Base-by-base conservation (phyloP, 37 sponge, comb jelly and placozoan genomes). In the Beroe forskalii region DNA sequence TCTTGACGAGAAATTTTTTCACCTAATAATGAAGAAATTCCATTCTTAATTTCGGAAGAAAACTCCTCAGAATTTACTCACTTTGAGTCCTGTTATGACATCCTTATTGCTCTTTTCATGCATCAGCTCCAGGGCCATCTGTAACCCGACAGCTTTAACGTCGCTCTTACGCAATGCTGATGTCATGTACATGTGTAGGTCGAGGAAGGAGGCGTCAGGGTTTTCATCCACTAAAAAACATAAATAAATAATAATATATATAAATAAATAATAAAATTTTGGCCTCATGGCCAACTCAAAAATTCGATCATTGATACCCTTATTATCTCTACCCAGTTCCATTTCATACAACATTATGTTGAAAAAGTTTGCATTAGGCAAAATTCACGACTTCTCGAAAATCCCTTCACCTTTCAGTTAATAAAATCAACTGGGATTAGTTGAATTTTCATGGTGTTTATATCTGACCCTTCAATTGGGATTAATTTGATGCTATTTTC, bases 181-280 rank as follows among this genome's bases (percentile, higher is more conserved):
- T 0, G 96, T 95, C 96, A 95, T 95, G 89, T 95, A 94, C 96
- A 95, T 95, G 94, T 95, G 94, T 91, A 95, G 92, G 67, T 95
- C 95, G 24, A 95, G 91, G 91, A 95, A 94, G 28, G 92, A 91
- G 9, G 94, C 93, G 23, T 94, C 93, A 4, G 89, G 64, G 25
- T 93, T 94, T 33, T 91, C 90, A n/a, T 80, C 55, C 14, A 30
- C 86, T 80, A 48, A 42, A 22, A 25, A 12, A 72, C 6, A 72
- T 37, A 12, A 48, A 19, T 9, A 9, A 19, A 55, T 19, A 17
- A 55, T 55, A 55, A 55, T 9, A 55, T 19, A 55, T 55, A 55
- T 17, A 55, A 55, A 17, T 19, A 19, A 55, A 55, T 9, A 55
- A 55, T 19, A 55, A 55, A 9, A 55, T n/a, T n/a, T n/a, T n/a